Evolutionary conservation across 37 sponge, comb jelly and placozoan genomes (phyloP).

Genomic region (Beroe forskalii): DNA sequence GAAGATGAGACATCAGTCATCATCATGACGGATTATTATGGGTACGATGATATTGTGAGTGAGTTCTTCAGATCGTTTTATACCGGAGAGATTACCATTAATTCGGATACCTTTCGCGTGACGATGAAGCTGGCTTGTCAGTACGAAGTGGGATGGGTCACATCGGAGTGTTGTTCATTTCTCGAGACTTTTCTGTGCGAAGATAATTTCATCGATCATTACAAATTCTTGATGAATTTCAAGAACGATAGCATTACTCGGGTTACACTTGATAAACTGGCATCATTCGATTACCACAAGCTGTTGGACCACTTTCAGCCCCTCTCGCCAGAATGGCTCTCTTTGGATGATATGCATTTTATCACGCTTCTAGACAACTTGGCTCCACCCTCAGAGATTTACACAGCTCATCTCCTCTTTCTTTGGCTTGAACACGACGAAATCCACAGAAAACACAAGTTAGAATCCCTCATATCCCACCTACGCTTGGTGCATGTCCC

Average conservation of each 20-base stretch:
- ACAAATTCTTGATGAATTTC: conserved; percentile 19
- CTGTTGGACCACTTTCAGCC: not conserved
- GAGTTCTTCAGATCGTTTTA: conserved; percentile 63
- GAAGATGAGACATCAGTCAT: conserved; percentile 41
- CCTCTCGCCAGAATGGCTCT: not conserved
- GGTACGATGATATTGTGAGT: conserved; percentile 26
- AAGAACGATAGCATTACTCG: not conserved
- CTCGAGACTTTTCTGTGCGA: not conserved
- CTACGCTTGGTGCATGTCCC: conserved; percentile 1
- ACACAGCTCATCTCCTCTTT: conserved; percentile 5
- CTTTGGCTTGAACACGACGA: conserved; percentile 14
- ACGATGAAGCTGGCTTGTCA: conserved; percentile 20
- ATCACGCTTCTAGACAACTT: not conserved
- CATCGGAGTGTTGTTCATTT: not conserved
- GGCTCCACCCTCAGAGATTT: conserved; percentile 10
- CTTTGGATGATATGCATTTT: not conserved
- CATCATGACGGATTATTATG: conserved; percentile 11
- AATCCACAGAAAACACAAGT: not conserved
- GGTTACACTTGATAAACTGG: not conserved
- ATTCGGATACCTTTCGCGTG: not conserved
- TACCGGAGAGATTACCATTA: conserved; percentile 31
- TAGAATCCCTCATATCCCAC: conserved; percentile 1
- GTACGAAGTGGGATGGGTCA: conserved; percentile 35
- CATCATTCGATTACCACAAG: not conserved
- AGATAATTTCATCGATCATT: conserved; percentile 24